Conservation (phyloP, 2,113 vertebrate species). For the Nematolebias whitei region DNA sequence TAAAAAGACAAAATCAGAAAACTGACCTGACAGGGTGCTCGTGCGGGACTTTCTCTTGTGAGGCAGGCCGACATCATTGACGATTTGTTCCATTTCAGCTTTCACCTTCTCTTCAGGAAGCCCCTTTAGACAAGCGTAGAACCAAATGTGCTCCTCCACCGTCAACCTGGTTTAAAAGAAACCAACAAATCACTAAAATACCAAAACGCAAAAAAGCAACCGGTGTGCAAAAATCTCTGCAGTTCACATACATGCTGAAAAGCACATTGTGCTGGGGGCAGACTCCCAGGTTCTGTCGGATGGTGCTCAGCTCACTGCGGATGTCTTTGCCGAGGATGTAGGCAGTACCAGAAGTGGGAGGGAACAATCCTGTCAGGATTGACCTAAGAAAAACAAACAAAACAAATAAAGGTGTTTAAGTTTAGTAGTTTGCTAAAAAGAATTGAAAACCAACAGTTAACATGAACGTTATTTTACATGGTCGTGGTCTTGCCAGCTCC, state of each 20-base stretch:
- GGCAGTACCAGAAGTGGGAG: slow-evolving; percentile 94
- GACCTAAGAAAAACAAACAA: slow-evolving; percentile 81
- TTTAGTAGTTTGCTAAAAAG: background rate
- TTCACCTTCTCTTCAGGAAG: slow-evolving; percentile 89
- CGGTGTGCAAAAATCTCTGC: too few species aligned
- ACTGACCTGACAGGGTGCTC: slow-evolving; percentile 90
- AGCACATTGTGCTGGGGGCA: slow-evolving; percentile 98
- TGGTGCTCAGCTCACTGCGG: slow-evolving; percentile 88
- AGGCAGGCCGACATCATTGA: slow-evolving; percentile 89
- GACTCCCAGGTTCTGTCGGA: slow-evolving; percentile 93
- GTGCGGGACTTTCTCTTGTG: slow-evolving; percentile 90
- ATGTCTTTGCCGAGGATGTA: slow-evolving; percentile 98
- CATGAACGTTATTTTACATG: slow-evolving; percentile 84
- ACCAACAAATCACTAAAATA: background rate
- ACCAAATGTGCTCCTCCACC: slow-evolving; percentile 99
- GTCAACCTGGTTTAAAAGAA: slow-evolving; percentile 84
- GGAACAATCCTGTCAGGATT: slow-evolving; percentile 96
- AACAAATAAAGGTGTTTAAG: background rate
- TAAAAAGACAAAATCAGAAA: background rate
- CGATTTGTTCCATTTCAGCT: slow-evolving; percentile 93
- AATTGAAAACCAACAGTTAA: background rate
- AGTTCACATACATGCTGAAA: slow-evolving; percentile 89
- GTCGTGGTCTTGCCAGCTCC: slow-evolving; percentile 98
- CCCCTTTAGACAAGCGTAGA: slow-evolving; percentile 95
- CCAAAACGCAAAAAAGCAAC: background rate